Evolutionary conservation across 2,888 invertebrate species (phyloP).

Genomic region (Ochropacha duplaris): DNA sequence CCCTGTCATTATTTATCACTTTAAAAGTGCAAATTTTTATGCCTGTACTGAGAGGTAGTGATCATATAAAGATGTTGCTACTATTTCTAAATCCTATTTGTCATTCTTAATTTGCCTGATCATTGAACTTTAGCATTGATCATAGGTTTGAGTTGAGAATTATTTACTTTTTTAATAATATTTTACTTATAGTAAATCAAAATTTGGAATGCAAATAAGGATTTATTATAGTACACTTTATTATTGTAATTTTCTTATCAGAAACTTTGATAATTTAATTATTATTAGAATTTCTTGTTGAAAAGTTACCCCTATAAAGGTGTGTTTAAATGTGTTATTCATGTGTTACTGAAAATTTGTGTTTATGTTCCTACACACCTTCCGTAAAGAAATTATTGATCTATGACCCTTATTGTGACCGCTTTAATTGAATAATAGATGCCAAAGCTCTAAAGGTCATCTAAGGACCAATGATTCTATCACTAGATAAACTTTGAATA

Average conservation of each 20-base stretch:
- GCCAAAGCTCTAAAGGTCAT: too few relatives aligned
- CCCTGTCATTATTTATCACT: neutral
- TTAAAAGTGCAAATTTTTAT: neutral
- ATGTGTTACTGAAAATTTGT: too few relatives aligned
- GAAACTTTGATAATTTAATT: neutral
- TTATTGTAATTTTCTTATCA: neutral
- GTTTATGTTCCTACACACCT: too few relatives aligned
- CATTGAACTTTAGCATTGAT: conserved; percentile 40
- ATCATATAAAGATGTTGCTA: neutral
- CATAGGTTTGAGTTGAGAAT: conserved; percentile 4
- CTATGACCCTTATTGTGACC: too few relatives aligned
- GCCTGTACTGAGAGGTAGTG: neutral
- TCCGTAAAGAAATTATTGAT: too few relatives aligned
- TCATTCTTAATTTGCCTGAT: conserved; percentile 27
- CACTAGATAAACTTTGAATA: too few relatives aligned
- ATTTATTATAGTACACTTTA: neutral
- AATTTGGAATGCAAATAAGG: neutral
- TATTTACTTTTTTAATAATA: too few relatives aligned
- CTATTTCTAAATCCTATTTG: neutral
- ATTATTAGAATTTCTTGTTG: too few relatives aligned
- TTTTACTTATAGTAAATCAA: neutral
- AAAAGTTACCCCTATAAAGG: too few relatives aligned
- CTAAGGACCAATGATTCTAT: too few relatives aligned
- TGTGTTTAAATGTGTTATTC: too few relatives aligned
- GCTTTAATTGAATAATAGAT: too few relatives aligned